Percentiles rank a stretch among this genome's conserved stretches.
Conservation (phyloP, 1,140 invertebrate species). For the Ruditapes philippinarum region DNA sequence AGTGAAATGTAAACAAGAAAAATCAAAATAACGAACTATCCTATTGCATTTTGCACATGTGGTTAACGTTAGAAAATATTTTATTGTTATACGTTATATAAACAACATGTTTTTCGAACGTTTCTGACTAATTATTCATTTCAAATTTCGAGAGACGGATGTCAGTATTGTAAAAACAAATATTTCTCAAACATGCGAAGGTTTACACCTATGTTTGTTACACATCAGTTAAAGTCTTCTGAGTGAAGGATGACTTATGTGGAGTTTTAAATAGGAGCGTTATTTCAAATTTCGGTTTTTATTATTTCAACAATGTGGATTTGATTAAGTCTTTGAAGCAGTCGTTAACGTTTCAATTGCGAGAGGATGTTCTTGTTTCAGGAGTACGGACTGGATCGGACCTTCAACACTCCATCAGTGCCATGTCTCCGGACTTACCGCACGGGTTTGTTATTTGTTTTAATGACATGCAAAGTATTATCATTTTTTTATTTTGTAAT, state of each 20-base stretch:
- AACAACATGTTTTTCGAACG: background rate
- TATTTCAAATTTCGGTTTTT: background rate
- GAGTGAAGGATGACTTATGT: slow-evolving; percentile 3
- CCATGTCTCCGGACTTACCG: background rate
- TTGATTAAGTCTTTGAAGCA: background rate
- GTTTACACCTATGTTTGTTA: background rate
- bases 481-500: too few species aligned
- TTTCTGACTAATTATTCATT: background rate
- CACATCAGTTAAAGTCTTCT: background rate
- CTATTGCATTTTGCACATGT: background rate
- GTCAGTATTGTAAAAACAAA: background rate
- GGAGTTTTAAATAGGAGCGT: background rate
- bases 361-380: background rate
- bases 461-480: too few species aligned
- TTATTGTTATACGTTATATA: background rate
- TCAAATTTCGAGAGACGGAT: background rate
- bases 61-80: background rate
- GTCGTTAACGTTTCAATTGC: background rate
- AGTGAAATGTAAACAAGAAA: background rate
- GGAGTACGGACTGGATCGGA: background rate
- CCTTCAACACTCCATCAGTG: background rate
- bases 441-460: background rate
- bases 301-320: background rate
- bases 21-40: slow-evolving; percentile 16
- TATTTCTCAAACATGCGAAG: background rate